Base-by-base conservation (phyloP, 1,140 invertebrate genomes). In the Babylonia areolata region DNA sequence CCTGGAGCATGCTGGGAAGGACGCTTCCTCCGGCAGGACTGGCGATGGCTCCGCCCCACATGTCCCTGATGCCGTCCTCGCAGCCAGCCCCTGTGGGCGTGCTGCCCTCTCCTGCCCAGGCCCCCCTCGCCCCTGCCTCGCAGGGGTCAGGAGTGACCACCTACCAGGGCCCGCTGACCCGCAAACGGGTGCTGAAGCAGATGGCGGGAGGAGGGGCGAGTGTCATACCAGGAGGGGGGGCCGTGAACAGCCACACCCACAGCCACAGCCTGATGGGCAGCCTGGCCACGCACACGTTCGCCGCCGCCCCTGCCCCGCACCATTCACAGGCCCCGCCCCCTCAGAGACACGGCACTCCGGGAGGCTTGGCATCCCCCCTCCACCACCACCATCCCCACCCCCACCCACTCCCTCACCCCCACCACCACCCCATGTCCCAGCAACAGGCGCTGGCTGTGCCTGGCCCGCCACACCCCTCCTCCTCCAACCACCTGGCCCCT, bases 151-250 rank as follows among this genome's bases (percentile, higher is more conserved):
- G 37, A 23, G 3, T 40, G 75, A 39, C 81, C 2, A 17, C 46
- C 46, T 84, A 84, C 82, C 82, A 84, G 31, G 82, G 82, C 17
- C 82, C 82, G 17, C 58, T 84, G 37, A 84, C 82, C 17, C 73
- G 82, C n/a, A 84, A 84, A 31, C 64, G 82, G 1, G 58, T 84
- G 33, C 75, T 20, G 35, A 77, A 80, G 31, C 82, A 84, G 69
- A 35, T 31, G 40, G 75, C 37, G 35, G 71, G 31, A 35, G 71
- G 9, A 3, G 71, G n/a, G 3, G 35, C 31, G 71, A 5, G 58
- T 39, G 3, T 77, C 37, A 77, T 40, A 15, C 37, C 33, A 17
- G 71, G 71, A 17, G 12, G 12, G n/a, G 71, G 28, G 33, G 31
- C 6, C 31, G 33, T 17, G 31, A 35, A 31, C 31, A 31, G 71